Conservation (phyloP, 2,113 vertebrate genomes). For the Oncorhynchus clarkii region DNA sequence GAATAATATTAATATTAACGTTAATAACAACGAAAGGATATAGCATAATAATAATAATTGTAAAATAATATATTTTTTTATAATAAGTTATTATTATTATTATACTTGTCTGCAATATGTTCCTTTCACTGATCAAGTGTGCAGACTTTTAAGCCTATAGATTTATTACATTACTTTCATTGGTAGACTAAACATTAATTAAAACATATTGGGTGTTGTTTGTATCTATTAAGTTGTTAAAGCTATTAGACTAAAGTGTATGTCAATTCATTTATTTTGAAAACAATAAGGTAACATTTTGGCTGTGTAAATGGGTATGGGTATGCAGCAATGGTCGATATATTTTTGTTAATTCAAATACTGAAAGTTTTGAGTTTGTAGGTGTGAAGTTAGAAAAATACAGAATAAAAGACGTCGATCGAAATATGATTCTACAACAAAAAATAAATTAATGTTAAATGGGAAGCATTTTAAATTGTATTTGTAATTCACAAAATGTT, state of each 20-base stretch:
- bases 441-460: not conserved
- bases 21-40: too few species aligned
- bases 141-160: not conserved
- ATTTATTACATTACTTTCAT: too few species aligned
- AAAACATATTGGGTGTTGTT: not conserved
- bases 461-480: too few species aligned
- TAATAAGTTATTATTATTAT: not conserved
- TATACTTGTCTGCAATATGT: not conserved
- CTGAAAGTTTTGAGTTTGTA: not conserved
- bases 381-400: not conserved
- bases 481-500: not conserved
- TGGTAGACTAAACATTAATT: too few species aligned
- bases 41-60: not conserved
- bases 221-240: not conserved
- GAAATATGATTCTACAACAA: not conserved
- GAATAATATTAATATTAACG: conserved; percentile 24
- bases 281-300: not conserved
- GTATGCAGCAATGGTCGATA: too few species aligned
- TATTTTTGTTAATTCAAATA: too few species aligned
- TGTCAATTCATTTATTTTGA: not conserved
- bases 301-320: too few species aligned
- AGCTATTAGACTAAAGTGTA: too few species aligned
- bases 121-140: not conserved
- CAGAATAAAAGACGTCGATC: too few species aligned
- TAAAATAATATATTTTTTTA: too few species aligned